These are phyloP conservation scores for Pangasianodon hypophthalmus DNA, from an alignment of 2,113 vertebrate species.

Conservation along the genomic window DNA sequence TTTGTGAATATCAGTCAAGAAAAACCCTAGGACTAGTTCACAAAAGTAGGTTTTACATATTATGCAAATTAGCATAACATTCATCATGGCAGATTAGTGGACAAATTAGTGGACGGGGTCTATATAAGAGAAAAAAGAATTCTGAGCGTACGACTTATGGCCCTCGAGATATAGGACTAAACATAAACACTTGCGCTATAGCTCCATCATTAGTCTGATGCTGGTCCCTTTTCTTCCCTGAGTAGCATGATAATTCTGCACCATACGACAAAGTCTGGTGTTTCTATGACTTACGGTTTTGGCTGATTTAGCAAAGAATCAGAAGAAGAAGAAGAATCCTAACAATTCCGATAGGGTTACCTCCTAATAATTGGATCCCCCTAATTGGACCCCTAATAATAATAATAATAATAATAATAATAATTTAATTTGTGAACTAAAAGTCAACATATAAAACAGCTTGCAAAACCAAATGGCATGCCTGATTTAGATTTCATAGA, in stretches of 20 bases:
- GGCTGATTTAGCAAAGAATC: too few relatives aligned
- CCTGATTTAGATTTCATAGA: not conserved
- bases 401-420: slow-evolving; percentile 7
- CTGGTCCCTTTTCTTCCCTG: not conserved
- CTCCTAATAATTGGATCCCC: too few relatives aligned
- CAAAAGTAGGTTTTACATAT: not conserved
- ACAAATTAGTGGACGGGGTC: not conserved
- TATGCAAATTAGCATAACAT: not conserved
- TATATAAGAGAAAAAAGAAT: not conserved
- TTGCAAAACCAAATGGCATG: not conserved
- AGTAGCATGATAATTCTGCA: not conserved
- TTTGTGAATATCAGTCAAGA: not conserved
- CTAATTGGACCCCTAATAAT: not conserved
- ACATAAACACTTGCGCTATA: not conserved
- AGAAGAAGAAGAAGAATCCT: not conserved
- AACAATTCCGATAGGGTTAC: not conserved
- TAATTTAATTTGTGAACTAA: not conserved
- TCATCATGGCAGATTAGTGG: too few relatives aligned
- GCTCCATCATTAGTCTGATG: not conserved
- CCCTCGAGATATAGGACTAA: not conserved
- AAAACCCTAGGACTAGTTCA: not conserved
- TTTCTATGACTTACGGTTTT: not conserved
- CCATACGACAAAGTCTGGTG: too few relatives aligned
- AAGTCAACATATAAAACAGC: not conserved
- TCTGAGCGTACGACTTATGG: not conserved